Evolutionary conservation across 2,797 vertebrate genomes (phyloP).

Genomic region (Cacajao melanocephalus): DNA sequence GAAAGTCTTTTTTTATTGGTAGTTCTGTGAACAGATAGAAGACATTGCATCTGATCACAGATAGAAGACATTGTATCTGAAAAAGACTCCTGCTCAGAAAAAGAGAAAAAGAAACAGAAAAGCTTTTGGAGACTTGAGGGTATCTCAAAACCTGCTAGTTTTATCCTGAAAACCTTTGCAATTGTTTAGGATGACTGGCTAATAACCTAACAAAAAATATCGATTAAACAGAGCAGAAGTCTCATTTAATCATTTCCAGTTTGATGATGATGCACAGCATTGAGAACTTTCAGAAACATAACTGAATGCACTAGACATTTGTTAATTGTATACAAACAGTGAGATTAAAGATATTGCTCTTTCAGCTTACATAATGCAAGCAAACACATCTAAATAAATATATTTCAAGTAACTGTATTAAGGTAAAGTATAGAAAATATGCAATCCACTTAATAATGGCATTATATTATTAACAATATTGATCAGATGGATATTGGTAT

Average conservation of each 20-base stretch:
- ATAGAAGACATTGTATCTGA: not conserved
- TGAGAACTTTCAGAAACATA: not conserved
- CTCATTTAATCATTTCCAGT: not conserved
- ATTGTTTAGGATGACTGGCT: not conserved
- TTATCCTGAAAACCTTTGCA: not conserved
- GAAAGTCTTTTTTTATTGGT: not conserved
- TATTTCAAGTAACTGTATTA: not conserved
- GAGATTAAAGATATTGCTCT: not conserved
- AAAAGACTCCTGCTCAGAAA: not conserved
- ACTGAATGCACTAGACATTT: not conserved
- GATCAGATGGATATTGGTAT: not conserved
- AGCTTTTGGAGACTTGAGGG: not conserved
- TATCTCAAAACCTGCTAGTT: not conserved
- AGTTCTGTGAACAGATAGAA: not conserved
- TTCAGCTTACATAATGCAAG: not conserved
- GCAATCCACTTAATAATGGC: not conserved
- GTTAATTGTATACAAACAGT: not conserved
- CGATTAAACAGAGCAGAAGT: not conserved
- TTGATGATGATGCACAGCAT: not conserved
- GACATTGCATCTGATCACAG: not conserved
- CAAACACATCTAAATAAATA: not conserved
- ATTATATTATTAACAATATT: not conserved
- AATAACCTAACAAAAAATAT: not conserved
- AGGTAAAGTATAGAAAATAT: not conserved
- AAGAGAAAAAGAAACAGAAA: not conserved